Percentiles rank a stretch among this genome's conserved stretches.
These are phyloP conservation scores for Epiblema foenella DNA, from an alignment of 2,888 invertebrate species.

Conservation along the genomic window DNA sequence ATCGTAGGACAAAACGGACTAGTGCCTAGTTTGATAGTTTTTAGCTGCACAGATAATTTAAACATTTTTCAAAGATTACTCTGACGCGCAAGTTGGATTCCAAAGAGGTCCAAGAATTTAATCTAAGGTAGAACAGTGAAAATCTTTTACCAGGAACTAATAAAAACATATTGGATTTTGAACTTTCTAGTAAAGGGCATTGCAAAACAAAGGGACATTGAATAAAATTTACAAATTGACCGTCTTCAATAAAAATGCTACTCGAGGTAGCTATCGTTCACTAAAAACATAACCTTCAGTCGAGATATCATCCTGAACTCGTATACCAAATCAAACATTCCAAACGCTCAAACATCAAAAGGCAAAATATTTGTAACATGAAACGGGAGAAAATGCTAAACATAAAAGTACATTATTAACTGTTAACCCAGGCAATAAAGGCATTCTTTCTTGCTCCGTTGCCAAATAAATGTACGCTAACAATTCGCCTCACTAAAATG, in stretches of 20 bases:
- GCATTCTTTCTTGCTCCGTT: conserved; percentile 48
- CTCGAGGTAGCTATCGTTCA: too few species aligned
- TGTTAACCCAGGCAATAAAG: conserved; percentile 48
- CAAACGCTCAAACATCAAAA: conserved; percentile 37
- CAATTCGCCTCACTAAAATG: conserved; percentile 55
- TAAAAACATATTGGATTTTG: too few species aligned
- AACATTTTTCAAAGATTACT: too few species aligned
- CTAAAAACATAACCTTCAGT: not conserved
- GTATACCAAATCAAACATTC: conserved; percentile 18
- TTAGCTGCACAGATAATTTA: too few species aligned
- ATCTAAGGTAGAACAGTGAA: too few species aligned
- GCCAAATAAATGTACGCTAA: conserved; percentile 50
- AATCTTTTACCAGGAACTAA: too few species aligned
- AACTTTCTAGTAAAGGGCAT: too few species aligned
- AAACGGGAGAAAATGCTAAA: conserved; percentile 46
- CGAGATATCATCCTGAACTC: not conserved
- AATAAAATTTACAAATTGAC: not conserved
- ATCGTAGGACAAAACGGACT: too few species aligned
- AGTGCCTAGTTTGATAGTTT: too few species aligned
- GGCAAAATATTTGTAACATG: conserved; percentile 37
- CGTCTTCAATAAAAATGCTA: not conserved
- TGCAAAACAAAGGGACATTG: not conserved
- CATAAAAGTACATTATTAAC: conserved; percentile 50
- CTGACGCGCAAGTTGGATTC: too few species aligned
- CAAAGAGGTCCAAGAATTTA: too few species aligned